phyloP scores from a whole-genome alignment of 2,888 invertebrate species.

The Lycocerus yunnanus region DNA sequence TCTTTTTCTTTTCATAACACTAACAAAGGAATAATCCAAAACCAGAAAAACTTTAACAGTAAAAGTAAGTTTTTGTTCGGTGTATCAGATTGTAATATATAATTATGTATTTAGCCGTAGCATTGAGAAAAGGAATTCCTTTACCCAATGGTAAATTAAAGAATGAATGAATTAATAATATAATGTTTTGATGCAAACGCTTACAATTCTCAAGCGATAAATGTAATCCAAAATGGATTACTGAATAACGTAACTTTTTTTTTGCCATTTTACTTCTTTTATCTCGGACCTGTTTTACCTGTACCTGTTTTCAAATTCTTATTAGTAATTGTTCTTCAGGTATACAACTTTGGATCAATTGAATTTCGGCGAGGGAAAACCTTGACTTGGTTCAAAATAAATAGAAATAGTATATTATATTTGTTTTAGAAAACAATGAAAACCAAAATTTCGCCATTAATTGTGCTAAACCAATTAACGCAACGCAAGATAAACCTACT shows the following conservation, averaged over 20 bases:
- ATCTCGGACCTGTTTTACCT: neutral
- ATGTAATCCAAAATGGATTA: too few species aligned
- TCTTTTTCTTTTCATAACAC: neutral
- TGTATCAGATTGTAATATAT: neutral
- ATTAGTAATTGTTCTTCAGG: neutral
- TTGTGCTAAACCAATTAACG: neutral
- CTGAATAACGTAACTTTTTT: neutral
- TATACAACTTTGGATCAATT: neutral
- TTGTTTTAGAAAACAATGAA: too few species aligned
- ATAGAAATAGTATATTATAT: neutral
- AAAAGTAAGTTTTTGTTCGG: neutral
- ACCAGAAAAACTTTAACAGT: neutral
- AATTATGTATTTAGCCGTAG: too few species aligned
- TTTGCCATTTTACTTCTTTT: neutral
- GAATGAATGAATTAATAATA: too few species aligned
- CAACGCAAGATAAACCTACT: neutral
- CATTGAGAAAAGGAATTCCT: too few species aligned
- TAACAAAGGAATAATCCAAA: neutral
- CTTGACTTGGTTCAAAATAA: too few species aligned
- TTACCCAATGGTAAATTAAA: too few species aligned
- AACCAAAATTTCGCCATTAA: neutral
- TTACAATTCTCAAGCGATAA: neutral
- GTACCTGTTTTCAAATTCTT: neutral
- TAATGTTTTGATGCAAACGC: too few species aligned
- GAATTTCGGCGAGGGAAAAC: neutral